These are phyloP conservation scores for Pseudococcus viburni DNA, from an alignment of 2,888 invertebrate species.

Conservation along the genomic window DNA sequence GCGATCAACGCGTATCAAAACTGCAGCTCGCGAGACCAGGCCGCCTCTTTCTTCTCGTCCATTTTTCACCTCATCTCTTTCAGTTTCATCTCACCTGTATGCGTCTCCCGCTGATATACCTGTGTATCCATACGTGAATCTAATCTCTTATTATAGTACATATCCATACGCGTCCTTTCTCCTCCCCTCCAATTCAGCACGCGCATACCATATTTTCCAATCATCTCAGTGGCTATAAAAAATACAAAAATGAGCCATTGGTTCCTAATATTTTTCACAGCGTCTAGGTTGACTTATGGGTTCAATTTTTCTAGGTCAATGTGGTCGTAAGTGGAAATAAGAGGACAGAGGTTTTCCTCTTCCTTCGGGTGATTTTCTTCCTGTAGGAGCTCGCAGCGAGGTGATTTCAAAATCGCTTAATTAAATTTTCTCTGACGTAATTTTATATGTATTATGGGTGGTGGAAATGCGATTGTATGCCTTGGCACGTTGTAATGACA, in stretches of 20 bases:
- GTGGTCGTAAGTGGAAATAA: background rate
- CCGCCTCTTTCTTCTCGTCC: background rate
- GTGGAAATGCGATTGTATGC: too few species aligned
- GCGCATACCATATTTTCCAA: slow-evolving; percentile 48
- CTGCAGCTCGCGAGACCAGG: slow-evolving; percentile 16
- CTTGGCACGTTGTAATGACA: slow-evolving; percentile 34
- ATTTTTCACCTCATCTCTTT: background rate
- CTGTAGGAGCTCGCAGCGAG: background rate
- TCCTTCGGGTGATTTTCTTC: background rate
- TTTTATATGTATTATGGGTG: background rate
- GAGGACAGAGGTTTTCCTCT: background rate
- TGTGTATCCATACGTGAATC: background rate
- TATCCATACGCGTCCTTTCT: background rate
- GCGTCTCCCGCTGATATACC: background rate
- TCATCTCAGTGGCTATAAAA: background rate
- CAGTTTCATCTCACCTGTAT: background rate
- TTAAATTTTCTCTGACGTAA: slow-evolving; percentile 12
- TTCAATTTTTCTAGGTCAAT: background rate
- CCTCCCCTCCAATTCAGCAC: slow-evolving; percentile 25
- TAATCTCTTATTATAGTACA: background rate
- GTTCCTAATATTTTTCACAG: background rate
- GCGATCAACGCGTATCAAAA: slow-evolving; percentile 44
- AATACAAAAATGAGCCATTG: background rate
- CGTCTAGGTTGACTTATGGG: background rate
- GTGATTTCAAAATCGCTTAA: slow-evolving; percentile 1